Conservation (phyloP, 2,888 invertebrate genomes). For the Petrolisthes manimaculis region DNA sequence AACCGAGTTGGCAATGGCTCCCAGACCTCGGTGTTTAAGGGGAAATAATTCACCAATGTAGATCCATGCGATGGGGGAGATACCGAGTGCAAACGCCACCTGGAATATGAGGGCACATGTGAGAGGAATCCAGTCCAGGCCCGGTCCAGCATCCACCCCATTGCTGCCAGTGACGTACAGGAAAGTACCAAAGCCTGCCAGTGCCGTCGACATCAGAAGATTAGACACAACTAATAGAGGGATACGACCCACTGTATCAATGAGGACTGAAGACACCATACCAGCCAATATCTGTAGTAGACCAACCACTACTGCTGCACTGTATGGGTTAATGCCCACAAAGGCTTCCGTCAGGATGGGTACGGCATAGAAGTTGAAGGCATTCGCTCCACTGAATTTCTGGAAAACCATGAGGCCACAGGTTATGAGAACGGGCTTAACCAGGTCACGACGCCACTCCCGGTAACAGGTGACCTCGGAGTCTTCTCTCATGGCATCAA, state of each 20-base stretch:
- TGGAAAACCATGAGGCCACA: conserved; percentile 93
- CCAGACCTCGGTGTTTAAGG: conserved; percentile 79
- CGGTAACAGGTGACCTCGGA: conserved; percentile 62
- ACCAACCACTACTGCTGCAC: conserved; percentile 79
- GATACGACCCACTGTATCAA: conserved; percentile 86
- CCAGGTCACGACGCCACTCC: conserved; percentile 69
- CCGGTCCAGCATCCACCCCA: conserved; percentile 24
- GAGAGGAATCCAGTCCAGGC: conserved; percentile 77
- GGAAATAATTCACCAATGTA: conserved; percentile 87
- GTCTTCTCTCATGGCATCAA: conserved; percentile 68
- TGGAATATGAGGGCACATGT: conserved; percentile 86
- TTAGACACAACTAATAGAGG: conserved; percentile 87
- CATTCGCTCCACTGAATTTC: conserved; percentile 81
- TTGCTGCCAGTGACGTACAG: conserved; percentile 77
- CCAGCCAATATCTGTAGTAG: conserved; percentile 75
- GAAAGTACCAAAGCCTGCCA: conserved; percentile 86
- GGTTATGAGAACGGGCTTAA: conserved; percentile 83
- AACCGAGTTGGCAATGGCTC: conserved; percentile 87
- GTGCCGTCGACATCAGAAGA: conserved; percentile 86
- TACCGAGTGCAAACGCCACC: conserved; percentile 85
- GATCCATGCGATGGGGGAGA: conserved; percentile 89
- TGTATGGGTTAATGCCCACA: conserved; percentile 84
- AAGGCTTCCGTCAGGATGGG: conserved; percentile 88
- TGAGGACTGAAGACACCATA: conserved; percentile 77
- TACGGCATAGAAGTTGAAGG: conserved; percentile 87